Evolutionary conservation across 2,888 invertebrate species (phyloP), one percentile per base, ranked within the genome.

Genomic region (Seira ritae): DNA sequence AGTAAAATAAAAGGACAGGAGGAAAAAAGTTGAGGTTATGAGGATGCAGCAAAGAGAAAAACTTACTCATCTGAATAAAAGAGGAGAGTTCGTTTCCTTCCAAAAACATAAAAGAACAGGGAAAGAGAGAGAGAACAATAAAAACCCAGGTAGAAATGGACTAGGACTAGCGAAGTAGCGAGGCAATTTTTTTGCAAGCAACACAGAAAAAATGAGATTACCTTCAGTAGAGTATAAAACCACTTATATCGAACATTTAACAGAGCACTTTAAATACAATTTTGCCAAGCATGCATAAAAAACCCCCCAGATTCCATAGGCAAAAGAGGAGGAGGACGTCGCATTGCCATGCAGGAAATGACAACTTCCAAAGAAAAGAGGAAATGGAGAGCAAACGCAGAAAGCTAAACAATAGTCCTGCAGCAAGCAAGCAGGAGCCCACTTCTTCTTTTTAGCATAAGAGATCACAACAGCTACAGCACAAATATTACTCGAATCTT

Each of bases 1-100:
- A 55, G n/a, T 31, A 46, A 67, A 19, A 65, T 62, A 55, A 37
- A 79, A 79, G 71, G 31, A 31, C 31, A 31, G 31, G 8, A 31
- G 55, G 68, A 19, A 80, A 73, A 69, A 17, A 68, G 68, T 37
- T 73, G 46, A 65, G 71, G 24, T 24, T 73, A 31, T 55, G 55
- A 55, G n/a, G 15, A 55, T 55, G 55, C 55, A 55, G 55, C 55
- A 55, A 12, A 8, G 55, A 31, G 31, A 55, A 31, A 55, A 55
- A 55, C n/a, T 55, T 17, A 55, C 55, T 55, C 55, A 55, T 55
- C 17, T 12, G 55, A 55, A 55, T 55, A 55, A 55, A 55, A 12
- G 3, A 55, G 17, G 55, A n/a, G 55, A 55, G 55, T 55, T 55
- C n/a, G 2, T 31, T 55, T 55, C 55, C 55, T 55, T 17, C n/a